A percentile compares a stretch with the other conserved stretches of the same genome.
These are phyloP conservation scores for Xanthorhoe spadicearia DNA, from an alignment of 2,888 invertebrate genomes.

Conservation along the genomic window DNA sequence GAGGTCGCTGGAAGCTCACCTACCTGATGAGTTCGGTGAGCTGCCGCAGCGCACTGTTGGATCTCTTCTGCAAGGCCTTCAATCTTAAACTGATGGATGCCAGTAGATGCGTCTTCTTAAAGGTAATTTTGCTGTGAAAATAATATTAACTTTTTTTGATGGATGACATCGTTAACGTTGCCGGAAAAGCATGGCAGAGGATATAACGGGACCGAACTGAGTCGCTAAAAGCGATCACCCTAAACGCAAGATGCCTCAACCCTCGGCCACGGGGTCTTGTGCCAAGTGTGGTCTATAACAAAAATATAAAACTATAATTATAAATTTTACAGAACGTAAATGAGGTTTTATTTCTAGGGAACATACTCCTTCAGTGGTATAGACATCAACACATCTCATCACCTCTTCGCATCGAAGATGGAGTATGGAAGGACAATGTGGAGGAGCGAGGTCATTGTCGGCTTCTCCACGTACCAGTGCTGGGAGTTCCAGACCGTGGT, in stretches of 20 bases:
- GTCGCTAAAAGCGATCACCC: too few species aligned
- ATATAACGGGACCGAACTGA: too few species aligned
- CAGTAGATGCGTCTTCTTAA: background rate
- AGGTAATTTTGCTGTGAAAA: background rate
- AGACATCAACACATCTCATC: slow-evolving; percentile 36
- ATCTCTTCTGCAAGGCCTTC: background rate
- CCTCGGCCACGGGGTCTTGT: too few species aligned
- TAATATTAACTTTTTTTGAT: too few species aligned
- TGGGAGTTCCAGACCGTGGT: slow-evolving; percentile 37
- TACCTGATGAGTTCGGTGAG: slow-evolving; percentile 38
- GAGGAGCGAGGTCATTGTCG: slow-evolving; percentile 28
- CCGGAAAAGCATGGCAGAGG: too few species aligned
- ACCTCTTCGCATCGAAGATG: slow-evolving; percentile 29
- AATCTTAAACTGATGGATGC: background rate
- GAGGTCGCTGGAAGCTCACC: slow-evolving; percentile 34
- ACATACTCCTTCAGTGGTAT: slow-evolving; percentile 31
- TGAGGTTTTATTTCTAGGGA: slow-evolving; percentile 43
- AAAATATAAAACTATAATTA: too few species aligned
- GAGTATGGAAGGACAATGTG: slow-evolving; percentile 43
- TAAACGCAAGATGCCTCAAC: too few species aligned
- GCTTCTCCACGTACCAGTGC: slow-evolving; percentile 28
- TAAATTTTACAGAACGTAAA: too few species aligned
- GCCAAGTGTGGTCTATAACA: too few species aligned
- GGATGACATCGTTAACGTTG: too few species aligned
- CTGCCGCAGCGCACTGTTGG: slow-evolving; percentile 39